A percentile compares a stretch with the other conserved stretches of the same genome.
These are phyloP conservation scores for Anaspis maculata DNA, from an alignment of 2,888 invertebrate genomes.

Conservation along the genomic window DNA sequence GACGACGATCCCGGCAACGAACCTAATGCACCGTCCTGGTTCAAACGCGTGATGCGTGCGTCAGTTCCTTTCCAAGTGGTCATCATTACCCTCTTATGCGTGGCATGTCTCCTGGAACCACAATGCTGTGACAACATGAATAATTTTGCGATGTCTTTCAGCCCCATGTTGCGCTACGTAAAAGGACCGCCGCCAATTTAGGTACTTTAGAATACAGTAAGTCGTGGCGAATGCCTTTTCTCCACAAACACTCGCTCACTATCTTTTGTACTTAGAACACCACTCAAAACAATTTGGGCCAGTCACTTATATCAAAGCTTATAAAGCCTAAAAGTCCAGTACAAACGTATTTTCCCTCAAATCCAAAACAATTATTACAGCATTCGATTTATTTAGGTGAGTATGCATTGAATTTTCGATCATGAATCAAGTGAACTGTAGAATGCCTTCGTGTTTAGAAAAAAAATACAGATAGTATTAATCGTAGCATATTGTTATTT, in stretches of 20 bases:
- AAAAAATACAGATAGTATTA: too few relatives aligned
- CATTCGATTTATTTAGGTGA: too few relatives aligned
- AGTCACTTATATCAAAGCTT: too few relatives aligned
- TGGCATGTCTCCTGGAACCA: constrained; percentile 67
- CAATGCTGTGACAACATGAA: constrained; percentile 73
- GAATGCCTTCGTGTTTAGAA: too few relatives aligned
- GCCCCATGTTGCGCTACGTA: constrained; percentile 76
- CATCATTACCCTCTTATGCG: constrained; percentile 61
- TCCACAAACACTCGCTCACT: too few relatives aligned
- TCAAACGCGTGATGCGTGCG: constrained; percentile 63
- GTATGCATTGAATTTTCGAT: too few relatives aligned
- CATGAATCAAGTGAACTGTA: too few relatives aligned
- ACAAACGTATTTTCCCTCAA: too few relatives aligned
- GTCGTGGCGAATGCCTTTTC: too few relatives aligned
- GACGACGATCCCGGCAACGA: constrained; percentile 51
- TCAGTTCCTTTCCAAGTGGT: constrained; percentile 72
- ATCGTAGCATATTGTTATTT: constrained; percentile 32
- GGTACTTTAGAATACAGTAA: constrained; percentile 18
- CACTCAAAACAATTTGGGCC: constrained; percentile 4
- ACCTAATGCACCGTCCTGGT: constrained; percentile 49
- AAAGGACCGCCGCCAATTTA: constrained; percentile 74
- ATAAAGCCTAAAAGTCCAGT: constrained; percentile 5
- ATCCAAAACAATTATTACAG: too few relatives aligned
- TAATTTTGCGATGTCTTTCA: constrained; percentile 64
- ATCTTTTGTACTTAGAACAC: constrained; percentile 17